Conservation (phyloP, 2,113 vertebrate genomes). For the Cololabis saira region DNA sequence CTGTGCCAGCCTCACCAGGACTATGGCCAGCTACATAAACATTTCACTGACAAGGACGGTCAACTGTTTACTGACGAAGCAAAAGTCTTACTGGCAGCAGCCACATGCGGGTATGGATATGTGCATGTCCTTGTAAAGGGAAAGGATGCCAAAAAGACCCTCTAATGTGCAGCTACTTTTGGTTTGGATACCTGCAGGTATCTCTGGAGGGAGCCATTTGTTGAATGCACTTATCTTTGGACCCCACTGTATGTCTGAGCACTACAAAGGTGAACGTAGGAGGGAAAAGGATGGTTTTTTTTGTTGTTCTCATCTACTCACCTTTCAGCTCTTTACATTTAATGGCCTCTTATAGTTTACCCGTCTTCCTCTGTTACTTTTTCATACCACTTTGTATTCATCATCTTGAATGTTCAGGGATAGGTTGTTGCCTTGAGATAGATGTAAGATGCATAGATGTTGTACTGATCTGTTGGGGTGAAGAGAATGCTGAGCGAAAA, state of each 20-base stretch:
- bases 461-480: too few relatives aligned
- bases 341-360: too few relatives aligned
- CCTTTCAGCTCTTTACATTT: too few relatives aligned
- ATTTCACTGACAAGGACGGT: conserved; percentile 85
- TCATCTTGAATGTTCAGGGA: too few relatives aligned
- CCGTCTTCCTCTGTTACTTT: too few relatives aligned
- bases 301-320: too few relatives aligned
- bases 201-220: conserved; percentile 60
- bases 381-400: too few relatives aligned
- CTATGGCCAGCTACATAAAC: conserved; percentile 81
- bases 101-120: conserved; percentile 48
- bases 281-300: neutral
- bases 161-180: conserved; percentile 55
- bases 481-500: too few relatives aligned
- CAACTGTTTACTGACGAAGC: conserved; percentile 85
- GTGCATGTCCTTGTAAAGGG: conserved; percentile 28
- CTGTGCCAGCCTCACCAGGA: conserved; percentile 65
- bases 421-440: too few relatives aligned
- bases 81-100: conserved; percentile 81
- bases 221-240: conserved; percentile 57
- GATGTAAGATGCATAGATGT: too few relatives aligned
- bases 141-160: conserved; percentile 37
- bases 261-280: conserved; percentile 19
- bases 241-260: conserved; percentile 24
- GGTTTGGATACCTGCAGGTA: conserved; percentile 52